A percentile compares a stretch with the other conserved stretches of the same genome.
phyloP scores from a whole-genome alignment of 1,140 invertebrate genomes.

The Zaprionus taronus region DNA sequence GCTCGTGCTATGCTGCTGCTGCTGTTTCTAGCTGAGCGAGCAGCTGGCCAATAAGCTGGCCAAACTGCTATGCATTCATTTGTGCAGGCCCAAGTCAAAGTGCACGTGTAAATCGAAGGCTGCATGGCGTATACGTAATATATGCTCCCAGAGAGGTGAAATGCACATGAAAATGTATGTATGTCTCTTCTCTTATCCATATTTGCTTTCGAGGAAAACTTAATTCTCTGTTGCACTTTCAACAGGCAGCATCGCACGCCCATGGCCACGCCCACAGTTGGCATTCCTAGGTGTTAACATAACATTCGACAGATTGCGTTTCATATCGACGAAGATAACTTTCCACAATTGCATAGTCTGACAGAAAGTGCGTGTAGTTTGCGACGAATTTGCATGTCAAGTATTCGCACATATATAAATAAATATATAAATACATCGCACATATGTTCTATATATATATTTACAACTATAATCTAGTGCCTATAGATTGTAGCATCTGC shows the following conservation, averaged over 20 bases:
- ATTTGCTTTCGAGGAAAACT: not conserved
- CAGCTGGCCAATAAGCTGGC: constrained; percentile 37
- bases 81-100: constrained; percentile 20
- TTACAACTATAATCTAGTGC: no score
- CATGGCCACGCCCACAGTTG: not conserved
- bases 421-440: not conserved
- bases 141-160: constrained; percentile 3
- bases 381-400: not conserved
- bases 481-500: no score
- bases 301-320: constrained; percentile 2
- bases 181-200: not conserved
- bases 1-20: not conserved
- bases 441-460: no score
- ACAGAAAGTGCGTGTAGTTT: not conserved
- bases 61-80: constrained; percentile 30
- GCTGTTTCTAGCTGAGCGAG: constrained; percentile 15
- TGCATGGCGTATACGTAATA: constrained; percentile 25
- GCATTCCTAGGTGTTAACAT: constrained; percentile 5
- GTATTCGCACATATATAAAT: not conserved
- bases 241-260: not conserved
- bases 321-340: not conserved
- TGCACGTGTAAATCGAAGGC: not conserved
- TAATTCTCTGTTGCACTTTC: constrained; percentile 4
- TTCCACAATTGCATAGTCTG: not conserved
- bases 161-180: not conserved